phyloP scores from a whole-genome alignment of 2,797 vertebrate genomes.

The Psittacula echo region DNA sequence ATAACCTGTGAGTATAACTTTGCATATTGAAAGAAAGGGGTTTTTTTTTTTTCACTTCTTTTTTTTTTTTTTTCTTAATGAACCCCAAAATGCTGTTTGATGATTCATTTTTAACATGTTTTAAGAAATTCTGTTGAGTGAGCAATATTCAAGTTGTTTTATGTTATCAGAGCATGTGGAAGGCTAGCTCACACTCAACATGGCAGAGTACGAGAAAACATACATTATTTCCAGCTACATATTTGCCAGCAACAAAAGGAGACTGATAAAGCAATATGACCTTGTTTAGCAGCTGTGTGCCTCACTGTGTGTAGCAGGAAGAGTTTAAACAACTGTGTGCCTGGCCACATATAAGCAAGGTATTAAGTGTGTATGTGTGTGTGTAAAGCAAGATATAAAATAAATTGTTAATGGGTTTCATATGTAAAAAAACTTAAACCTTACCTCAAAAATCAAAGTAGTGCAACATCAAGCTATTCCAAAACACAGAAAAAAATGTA shows the following conservation, averaged over 20 bases:
- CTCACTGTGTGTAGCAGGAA: background rate
- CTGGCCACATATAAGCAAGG: background rate
- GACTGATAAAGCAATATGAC: background rate
- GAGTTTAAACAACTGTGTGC: background rate
- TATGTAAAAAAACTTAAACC: background rate
- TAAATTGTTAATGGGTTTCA: background rate
- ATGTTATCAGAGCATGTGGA: background rate
- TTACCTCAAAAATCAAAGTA: background rate
- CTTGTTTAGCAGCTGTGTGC: background rate
- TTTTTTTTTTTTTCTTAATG: background rate
- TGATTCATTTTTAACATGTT: constrained; percentile 3
- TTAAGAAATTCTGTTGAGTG: constrained; percentile 36
- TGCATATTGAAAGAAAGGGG: background rate
- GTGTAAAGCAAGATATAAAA: background rate
- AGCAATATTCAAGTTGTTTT: constrained; percentile 29
- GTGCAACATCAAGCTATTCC: fast-evolving
- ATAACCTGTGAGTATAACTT: constrained; percentile 1
- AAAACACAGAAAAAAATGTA: background rate
- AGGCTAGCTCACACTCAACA: background rate
- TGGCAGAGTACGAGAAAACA: background rate
- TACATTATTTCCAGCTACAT: background rate
- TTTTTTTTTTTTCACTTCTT: background rate
- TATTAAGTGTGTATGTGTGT: background rate
- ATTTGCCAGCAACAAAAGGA: background rate
- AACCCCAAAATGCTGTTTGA: background rate